Conservation (phyloP, 2,113 vertebrate species). For the Onychostruthus taczanowskii region DNA sequence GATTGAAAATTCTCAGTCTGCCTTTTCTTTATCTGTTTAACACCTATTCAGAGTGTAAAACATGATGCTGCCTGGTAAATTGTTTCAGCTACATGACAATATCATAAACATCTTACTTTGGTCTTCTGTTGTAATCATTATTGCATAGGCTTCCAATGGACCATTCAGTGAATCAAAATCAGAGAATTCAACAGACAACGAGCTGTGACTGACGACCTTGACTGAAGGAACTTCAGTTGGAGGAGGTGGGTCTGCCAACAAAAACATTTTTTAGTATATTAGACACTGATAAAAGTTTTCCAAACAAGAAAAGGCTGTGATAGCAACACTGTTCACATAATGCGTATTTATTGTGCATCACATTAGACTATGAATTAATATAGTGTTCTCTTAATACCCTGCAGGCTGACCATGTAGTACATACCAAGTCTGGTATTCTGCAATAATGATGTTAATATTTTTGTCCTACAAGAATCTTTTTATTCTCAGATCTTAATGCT, state of each 20-base stretch:
- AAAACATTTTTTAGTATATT: not conserved
- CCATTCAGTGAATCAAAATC: constrained; percentile 73
- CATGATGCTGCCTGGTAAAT: not conserved
- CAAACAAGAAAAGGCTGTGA: not conserved
- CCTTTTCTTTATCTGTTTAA: not conserved
- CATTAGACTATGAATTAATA: not conserved
- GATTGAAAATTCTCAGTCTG: not conserved
- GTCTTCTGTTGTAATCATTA: constrained; percentile 74
- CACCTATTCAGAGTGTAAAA: not conserved
- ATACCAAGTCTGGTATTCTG: not conserved
- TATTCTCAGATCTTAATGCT: not conserved
- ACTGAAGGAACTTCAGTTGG: constrained; percentile 13
- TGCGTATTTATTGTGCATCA: not conserved
- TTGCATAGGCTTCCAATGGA: constrained; percentile 76
- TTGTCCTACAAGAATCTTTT: not conserved
- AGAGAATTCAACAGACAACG: constrained; percentile 63
- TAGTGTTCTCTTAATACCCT: not conserved
- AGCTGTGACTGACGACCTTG: constrained; percentile 54
- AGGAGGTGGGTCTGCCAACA: constrained; percentile 73
- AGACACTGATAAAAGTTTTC: not conserved
- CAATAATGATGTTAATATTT: not conserved
- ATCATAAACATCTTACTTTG: constrained; percentile 49
- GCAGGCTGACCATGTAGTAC: not conserved
- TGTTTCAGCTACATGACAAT: not conserved
- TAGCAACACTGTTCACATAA: not conserved